phyloP scores from a whole-genome alignment of 2,113 vertebrate species.

The Tragelaphus strepsiceros region DNA sequence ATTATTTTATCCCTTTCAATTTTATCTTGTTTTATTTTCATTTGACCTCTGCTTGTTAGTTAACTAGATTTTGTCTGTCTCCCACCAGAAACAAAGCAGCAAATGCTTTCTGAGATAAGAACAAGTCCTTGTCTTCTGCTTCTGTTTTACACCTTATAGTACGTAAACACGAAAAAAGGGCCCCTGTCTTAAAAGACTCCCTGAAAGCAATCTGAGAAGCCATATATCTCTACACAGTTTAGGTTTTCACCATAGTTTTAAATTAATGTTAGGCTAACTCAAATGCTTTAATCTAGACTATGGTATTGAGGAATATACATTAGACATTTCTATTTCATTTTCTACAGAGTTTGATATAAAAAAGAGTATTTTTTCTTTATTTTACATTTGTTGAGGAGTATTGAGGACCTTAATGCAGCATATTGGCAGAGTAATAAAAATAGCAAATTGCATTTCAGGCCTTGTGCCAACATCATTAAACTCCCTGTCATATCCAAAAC shows the following conservation, averaged over 20 bases:
- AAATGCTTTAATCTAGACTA: slow-evolving; percentile 77
- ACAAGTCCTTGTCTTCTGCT: too few species aligned
- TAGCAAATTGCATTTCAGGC: slow-evolving; percentile 82
- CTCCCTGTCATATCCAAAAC: slow-evolving; percentile 71
- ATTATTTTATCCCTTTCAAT: too few species aligned
- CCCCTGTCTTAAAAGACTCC: slow-evolving; percentile 54
- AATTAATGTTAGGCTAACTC: slow-evolving; percentile 77
- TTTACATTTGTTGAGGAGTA: slow-evolving; percentile 77
- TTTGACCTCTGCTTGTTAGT: too few species aligned
- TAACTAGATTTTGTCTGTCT: too few species aligned
- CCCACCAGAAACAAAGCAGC: too few species aligned
- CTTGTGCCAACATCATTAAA: slow-evolving; percentile 81
- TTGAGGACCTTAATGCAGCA: slow-evolving; percentile 81
- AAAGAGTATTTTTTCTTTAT: slow-evolving; percentile 23
- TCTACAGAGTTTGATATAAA: slow-evolving; percentile 72
- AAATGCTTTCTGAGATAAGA: too few species aligned
- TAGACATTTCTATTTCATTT: slow-evolving; percentile 79
- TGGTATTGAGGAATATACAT: slow-evolving; percentile 68
- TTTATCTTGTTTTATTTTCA: too few species aligned
- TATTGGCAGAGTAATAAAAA: slow-evolving; percentile 87
- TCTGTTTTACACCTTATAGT: too few species aligned
- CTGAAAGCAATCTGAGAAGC: slow-evolving; percentile 53
- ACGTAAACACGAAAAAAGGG: neutral
- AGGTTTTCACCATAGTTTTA: slow-evolving; percentile 78
- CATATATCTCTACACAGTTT: slow-evolving; percentile 53